Evolutionary conservation across 1,140 invertebrate species (phyloP), one percentile per base, ranked within the genome.

Genomic region (Antheraea pernyi): DNA sequence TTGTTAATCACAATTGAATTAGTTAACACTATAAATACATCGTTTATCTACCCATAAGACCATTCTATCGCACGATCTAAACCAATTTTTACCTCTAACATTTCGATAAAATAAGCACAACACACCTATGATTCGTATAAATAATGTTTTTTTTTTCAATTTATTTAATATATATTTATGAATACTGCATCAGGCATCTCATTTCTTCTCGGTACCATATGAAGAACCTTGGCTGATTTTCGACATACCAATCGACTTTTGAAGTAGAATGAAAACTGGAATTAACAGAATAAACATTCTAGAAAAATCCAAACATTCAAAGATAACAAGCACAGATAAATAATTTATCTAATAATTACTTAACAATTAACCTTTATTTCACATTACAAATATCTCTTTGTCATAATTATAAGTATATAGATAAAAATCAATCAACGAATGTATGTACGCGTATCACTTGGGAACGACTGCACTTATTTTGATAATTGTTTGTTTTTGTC

Each of bases 191-290:
- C 19, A 22, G 18, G 9, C 22, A 30, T 19, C 16, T 75, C 86
- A 84, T 70, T 91, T 92, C 65, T 91, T 92, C 69, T 91, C 88
- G 16, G 93, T 86, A 61, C 97, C 97, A 84, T 97, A 97, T n/a
- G 95, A 96, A 13, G 97, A 97, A 59, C 95, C 95, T 85, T 97
- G 96, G 78, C 95, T 96, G 73, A 97, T 97, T 86, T 97, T 95
- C 0, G 97, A 97, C 94, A 96, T 95, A 75, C 95, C 95, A 73
- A 98, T 97, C 61, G 96, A 95, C 91, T 96, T 95, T 75, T 96
- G 94, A 89, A 97, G 94, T 11, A 97, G 88, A 67, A 96, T 86
- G 81, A 95, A 97, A 93, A 97, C 97, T 97, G 93, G 59, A 96
- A 95, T 74, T 75, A 84, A 81, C 81, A 7, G 11, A 42, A 42